Evolutionary conservation across 2,797 vertebrate species (phyloP).

Genomic region (Cirrhinus molitorella): DNA sequence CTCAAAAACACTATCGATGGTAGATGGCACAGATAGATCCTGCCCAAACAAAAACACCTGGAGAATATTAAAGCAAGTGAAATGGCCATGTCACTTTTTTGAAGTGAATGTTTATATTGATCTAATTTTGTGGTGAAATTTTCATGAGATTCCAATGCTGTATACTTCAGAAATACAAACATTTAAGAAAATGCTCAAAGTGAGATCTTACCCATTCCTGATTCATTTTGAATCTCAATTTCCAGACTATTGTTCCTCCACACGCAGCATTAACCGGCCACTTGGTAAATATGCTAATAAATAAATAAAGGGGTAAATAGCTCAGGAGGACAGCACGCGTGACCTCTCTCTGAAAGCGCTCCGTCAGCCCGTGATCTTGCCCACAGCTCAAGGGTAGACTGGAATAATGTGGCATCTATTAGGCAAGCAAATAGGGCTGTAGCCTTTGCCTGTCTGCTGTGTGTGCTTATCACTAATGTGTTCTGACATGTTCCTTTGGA

Average conservation of each 20-base stretch:
- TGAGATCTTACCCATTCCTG: not conserved
- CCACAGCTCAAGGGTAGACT: constrained; percentile 78
- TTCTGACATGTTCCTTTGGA: constrained; percentile 68
- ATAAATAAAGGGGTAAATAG: constrained; percentile 79
- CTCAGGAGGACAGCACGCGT: constrained; percentile 68
- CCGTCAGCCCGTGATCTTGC: constrained; percentile 78
- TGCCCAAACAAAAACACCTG: not conserved
- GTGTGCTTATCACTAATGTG: constrained; percentile 76
- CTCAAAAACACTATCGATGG: not conserved
- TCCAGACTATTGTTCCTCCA: not conserved
- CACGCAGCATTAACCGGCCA: not conserved
- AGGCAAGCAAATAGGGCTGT: constrained; percentile 77
- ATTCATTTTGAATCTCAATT: not conserved
- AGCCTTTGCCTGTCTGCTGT: constrained; percentile 67
- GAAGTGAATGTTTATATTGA: too few relatives aligned
- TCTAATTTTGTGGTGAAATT: not conserved
- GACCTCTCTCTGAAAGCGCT: constrained; percentile 79
- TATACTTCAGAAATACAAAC: not conserved
- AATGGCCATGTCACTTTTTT: too few relatives aligned
- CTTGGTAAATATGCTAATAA: constrained; percentile 75
- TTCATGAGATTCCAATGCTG: not conserved
- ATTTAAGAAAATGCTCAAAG: not conserved
- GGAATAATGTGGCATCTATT: constrained; percentile 80
- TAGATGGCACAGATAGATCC: not conserved
- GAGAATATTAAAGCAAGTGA: not conserved